phyloP scores from a whole-genome alignment of 2,888 invertebrate genomes.

The Apotomis capreana region DNA sequence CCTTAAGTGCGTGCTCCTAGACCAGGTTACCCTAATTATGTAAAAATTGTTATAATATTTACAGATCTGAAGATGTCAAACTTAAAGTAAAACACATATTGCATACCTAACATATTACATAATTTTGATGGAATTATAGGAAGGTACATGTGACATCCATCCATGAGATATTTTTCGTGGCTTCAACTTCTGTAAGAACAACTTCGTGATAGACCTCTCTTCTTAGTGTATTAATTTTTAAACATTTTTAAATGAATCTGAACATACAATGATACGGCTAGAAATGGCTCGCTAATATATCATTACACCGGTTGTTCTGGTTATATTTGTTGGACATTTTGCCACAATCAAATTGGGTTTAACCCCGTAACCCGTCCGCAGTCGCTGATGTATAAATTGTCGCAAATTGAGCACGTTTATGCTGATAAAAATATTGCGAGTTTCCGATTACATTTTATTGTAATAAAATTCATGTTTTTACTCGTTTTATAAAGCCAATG shows the following conservation, averaged over 20 bases:
- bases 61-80: too few species aligned
- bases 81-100: too few species aligned
- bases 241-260: background rate
- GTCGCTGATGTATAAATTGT: conserved; percentile 21
- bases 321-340: conserved; percentile 17
- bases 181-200: too few species aligned
- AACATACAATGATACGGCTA: background rate
- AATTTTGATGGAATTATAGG: too few species aligned
- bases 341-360: conserved; percentile 19
- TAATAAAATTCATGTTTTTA: background rate
- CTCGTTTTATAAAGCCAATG: background rate
- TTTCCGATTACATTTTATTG: background rate
- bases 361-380: background rate
- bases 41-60: too few species aligned
- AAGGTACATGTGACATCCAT: too few species aligned
- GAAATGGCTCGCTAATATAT: background rate
- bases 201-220: too few species aligned
- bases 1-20: too few species aligned
- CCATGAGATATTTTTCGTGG: too few species aligned
- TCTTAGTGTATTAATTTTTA: too few species aligned
- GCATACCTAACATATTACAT: too few species aligned
- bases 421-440: background rate
- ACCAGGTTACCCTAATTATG: too few species aligned
- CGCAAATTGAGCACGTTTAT: conserved; percentile 5
- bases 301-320: background rate